Conservation (phyloP, 2,113 vertebrate species). For the Pelobates fuscus region DNA sequence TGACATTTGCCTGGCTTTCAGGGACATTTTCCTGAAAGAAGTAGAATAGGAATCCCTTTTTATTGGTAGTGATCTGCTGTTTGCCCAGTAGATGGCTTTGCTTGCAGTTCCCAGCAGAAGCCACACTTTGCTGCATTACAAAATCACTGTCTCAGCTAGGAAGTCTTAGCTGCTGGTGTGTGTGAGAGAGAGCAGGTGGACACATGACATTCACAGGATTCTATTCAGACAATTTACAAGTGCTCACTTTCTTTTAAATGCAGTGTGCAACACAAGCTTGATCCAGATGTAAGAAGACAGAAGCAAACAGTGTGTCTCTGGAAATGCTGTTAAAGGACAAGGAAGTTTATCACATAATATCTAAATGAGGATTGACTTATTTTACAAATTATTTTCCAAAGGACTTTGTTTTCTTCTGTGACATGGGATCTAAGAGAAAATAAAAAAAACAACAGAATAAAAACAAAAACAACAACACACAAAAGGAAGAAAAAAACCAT, state of each 20-base stretch:
- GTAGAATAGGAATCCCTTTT: background rate
- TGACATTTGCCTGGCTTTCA: background rate
- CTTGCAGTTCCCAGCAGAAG: constrained; percentile 57
- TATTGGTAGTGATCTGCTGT: constrained; percentile 48
- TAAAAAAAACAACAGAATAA: background rate
- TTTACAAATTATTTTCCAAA: background rate
- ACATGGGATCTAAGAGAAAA: background rate
- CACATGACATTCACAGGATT: constrained; percentile 60
- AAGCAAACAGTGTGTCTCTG: background rate
- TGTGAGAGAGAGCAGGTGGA: constrained; percentile 50
- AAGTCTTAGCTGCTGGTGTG: constrained; percentile 50
- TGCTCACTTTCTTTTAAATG: constrained; percentile 62
- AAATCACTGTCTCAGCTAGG: constrained; percentile 35
- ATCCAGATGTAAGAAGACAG: background rate
- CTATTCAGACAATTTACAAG: constrained; percentile 67
- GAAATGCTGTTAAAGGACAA: background rate
- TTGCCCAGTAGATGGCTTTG: constrained; percentile 70
- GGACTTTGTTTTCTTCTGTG: background rate
- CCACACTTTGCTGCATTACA: constrained; percentile 41
- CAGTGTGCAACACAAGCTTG: constrained; percentile 6
- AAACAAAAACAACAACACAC: background rate
- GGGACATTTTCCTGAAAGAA: background rate
- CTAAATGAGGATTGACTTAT: background rate
- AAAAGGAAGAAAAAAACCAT: background rate
- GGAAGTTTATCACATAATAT: background rate